These are phyloP conservation scores for Dipodomys stephensi DNA, from an alignment of 2,113 vertebrate genomes.

Conservation along the genomic window DNA sequence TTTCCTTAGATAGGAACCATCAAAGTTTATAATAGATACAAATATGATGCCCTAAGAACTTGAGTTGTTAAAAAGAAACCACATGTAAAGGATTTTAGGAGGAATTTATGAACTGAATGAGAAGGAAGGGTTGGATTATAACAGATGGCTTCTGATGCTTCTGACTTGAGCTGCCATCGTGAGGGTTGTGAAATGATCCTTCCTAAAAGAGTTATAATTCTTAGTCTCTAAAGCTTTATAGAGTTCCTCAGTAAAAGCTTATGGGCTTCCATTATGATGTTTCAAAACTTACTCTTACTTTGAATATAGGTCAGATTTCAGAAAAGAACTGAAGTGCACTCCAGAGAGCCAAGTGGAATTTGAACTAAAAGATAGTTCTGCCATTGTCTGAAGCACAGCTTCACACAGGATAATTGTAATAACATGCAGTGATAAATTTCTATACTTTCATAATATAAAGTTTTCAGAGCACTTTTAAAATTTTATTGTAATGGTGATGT, in stretches of 20 bases:
- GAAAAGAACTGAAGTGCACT: neutral
- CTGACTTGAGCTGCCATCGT: neutral
- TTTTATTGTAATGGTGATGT: no score
- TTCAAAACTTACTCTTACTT: neutral
- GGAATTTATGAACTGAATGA: neutral
- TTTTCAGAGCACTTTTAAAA: no score
- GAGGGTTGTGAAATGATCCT: neutral
- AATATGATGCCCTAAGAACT: neutral
- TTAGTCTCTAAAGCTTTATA: neutral
- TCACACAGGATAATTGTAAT: neutral
- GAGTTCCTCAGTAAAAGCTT: neutral
- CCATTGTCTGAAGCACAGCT: neutral
- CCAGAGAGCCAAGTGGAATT: neutral
- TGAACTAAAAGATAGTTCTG: conserved; percentile 15
- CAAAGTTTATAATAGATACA: neutral
- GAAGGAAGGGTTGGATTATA: neutral
- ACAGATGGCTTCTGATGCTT: neutral
- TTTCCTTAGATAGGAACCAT: neutral
- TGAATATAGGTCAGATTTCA: neutral
- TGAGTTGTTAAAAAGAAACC: neutral
- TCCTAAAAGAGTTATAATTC: neutral
- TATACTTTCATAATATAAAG: neutral
- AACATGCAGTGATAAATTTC: neutral
- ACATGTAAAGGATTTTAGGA: neutral
- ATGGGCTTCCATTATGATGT: neutral